Evolutionary conservation across 2,113 vertebrate genomes (phyloP).

Genomic region (Lethenteron reissneri): DNA sequence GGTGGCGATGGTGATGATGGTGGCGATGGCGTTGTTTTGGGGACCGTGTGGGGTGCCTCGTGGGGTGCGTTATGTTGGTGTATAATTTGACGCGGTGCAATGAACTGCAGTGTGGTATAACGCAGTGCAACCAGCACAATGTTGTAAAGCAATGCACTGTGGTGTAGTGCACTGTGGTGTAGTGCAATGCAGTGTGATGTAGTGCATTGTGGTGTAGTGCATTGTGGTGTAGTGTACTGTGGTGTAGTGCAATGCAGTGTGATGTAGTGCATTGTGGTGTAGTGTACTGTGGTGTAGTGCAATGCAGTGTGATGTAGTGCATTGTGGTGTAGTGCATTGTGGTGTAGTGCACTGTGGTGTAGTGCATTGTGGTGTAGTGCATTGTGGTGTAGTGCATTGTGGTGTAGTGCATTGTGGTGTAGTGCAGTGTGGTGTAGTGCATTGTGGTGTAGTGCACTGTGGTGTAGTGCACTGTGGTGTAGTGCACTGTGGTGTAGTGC

Average conservation of each 20-base stretch:
- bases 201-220: slow-evolving; percentile 1
- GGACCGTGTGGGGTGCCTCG: too few species aligned
- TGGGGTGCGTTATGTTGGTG: neutral
- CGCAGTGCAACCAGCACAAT: neutral
- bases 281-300: neutral
- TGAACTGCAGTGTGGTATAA: neutral
- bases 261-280: too few species aligned
- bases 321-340: neutral
- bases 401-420: too few species aligned
- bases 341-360: too few species aligned
- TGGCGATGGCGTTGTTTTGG: too few species aligned
- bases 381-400: too few species aligned
- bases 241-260: neutral
- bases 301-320: neutral
- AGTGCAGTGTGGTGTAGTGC: too few species aligned
- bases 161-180: neutral
- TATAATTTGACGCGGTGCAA: neutral
- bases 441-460: too few species aligned
- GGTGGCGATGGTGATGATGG: too few species aligned
- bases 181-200: neutral
- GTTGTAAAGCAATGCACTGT: neutral
- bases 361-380: neutral
- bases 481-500: too few species aligned
- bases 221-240: neutral
- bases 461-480: too few species aligned